phyloP scores from a whole-genome alignment of 1,140 invertebrate species.

The Trachymyrmex cornetzi region DNA sequence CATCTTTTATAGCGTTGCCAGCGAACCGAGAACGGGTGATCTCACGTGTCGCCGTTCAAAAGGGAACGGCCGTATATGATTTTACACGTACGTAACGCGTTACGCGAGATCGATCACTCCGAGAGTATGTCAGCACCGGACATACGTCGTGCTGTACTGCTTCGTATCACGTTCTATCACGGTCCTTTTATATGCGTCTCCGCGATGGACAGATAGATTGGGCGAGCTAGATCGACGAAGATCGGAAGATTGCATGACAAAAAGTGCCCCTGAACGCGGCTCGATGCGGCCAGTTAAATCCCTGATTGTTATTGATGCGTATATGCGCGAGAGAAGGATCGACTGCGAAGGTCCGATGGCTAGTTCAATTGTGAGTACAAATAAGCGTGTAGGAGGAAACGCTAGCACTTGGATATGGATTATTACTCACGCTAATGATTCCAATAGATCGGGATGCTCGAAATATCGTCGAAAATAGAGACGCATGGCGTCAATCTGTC shows the following conservation, averaged over 20 bases:
- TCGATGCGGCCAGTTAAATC: conserved; percentile 11
- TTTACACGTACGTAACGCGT: conserved; percentile 42
- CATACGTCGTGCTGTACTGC: conserved; percentile 77
- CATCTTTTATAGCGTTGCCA: conserved; percentile 82
- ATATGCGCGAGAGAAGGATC: neutral
- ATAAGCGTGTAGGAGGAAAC: neutral
- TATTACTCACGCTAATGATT: conserved; percentile 32
- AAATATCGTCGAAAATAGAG: neutral
- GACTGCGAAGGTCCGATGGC: neutral
- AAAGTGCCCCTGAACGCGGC: neutral
- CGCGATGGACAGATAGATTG: conserved; percentile 44
- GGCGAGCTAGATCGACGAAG: conserved; percentile 9
- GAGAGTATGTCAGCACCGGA: conserved; percentile 55
- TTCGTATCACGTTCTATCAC: conserved; percentile 71
- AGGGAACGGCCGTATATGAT: conserved; percentile 15
- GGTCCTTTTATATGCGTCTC: conserved; percentile 81
- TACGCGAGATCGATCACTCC: conserved; percentile 72
- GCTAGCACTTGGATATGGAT: neutral
- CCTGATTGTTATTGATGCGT: conserved; percentile 42
- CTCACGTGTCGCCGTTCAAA: conserved; percentile 44
- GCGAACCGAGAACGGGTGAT: conserved; percentile 62
- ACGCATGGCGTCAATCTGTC: neutral
- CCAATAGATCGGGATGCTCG: neutral
- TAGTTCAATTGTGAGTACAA: neutral
- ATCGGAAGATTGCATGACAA: conserved; percentile 3